phyloP scores from a whole-genome alignment of 2,797 vertebrate species.

The Rhodeus uyekii region DNA sequence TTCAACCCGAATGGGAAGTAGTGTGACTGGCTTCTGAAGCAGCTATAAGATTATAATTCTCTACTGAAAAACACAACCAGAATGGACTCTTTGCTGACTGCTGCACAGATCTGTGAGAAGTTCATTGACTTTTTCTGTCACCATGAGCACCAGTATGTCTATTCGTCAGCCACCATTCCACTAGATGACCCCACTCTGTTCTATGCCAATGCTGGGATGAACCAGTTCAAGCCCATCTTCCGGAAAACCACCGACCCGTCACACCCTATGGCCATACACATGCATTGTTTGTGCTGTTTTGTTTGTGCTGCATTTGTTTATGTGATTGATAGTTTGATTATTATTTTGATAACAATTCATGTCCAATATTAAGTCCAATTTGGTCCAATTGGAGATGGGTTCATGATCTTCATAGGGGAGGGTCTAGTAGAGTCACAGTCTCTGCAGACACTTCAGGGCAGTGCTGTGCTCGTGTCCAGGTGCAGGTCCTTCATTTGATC shows the following conservation, averaged over 20 bases:
- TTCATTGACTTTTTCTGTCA: conserved; percentile 93
- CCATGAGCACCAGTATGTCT: conserved; percentile 89
- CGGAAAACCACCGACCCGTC: conserved; percentile 97
- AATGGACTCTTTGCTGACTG: conserved; percentile 86
- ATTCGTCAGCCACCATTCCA: conserved; percentile 91
- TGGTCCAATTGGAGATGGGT: no score
- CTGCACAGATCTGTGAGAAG: conserved; percentile 89
- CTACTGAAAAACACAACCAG: conserved; percentile 62
- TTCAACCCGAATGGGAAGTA: conserved; percentile 62
- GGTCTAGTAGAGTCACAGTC: no score
- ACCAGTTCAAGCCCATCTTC: conserved; percentile 99
- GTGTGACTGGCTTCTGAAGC: conserved; percentile 46
- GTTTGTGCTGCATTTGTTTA: no score
- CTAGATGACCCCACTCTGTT: conserved; percentile 96
- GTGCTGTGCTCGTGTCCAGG: no score
- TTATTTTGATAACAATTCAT: no score
- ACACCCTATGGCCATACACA: conserved; percentile 91
- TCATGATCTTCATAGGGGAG: no score
- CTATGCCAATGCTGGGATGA: conserved; percentile 98
- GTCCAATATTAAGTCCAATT: no score
- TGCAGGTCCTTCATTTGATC: no score
- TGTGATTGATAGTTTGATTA: no score
- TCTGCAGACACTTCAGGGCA: no score
- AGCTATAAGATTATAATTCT: not conserved
- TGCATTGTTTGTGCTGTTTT: no score